These are phyloP conservation scores for Procambarus clarkii DNA, from an alignment of 1,140 invertebrate genomes.

Conservation along the genomic window DNA sequence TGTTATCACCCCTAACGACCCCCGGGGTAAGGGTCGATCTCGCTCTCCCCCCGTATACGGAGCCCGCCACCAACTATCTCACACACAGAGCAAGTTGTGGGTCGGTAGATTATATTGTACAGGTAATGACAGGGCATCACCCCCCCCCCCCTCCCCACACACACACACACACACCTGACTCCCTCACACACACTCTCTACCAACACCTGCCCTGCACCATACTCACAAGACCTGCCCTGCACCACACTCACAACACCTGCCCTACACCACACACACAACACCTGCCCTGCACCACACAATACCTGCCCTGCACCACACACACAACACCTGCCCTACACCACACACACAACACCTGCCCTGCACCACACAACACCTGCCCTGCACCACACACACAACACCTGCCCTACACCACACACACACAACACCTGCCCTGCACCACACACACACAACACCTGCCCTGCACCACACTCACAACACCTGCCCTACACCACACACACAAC, in stretches of 20 bases:
- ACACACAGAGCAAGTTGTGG: too few species aligned
- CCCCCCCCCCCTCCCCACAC: background rate
- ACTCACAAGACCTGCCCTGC: background rate
- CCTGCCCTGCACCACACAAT: background rate
- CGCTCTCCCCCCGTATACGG: too few species aligned
- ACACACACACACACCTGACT: background rate
- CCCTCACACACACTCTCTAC: background rate
- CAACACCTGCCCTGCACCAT: background rate
- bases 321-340: background rate
- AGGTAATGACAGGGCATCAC: background rate
- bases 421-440: too few species aligned
- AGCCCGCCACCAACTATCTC: too few species aligned
- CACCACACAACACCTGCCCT: background rate
- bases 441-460: too few species aligned
- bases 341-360: background rate
- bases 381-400: too few species aligned
- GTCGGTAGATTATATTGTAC: too few species aligned
- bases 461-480: too few species aligned
- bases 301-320: background rate
- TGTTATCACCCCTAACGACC: too few species aligned
- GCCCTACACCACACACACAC: too few species aligned
- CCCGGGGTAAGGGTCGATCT: too few species aligned
- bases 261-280: background rate
- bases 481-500: too few species aligned
- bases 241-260: background rate